Conservation (phyloP, 2,797 vertebrate genomes). For the Clamator glandarius region DNA sequence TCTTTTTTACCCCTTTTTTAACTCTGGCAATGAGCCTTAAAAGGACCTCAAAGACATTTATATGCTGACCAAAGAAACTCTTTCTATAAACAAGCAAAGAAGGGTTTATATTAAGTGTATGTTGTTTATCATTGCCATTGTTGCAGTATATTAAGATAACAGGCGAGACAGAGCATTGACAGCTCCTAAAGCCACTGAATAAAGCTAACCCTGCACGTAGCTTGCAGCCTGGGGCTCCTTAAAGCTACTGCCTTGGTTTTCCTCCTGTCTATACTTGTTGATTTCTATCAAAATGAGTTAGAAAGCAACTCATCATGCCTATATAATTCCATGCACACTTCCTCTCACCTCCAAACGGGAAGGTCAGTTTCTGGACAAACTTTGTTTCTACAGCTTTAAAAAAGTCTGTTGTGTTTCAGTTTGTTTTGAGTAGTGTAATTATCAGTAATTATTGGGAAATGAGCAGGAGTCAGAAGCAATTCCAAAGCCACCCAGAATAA, state of each 20-base stretch:
- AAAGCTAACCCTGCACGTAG: conserved; percentile 28
- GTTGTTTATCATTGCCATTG: conserved; percentile 65
- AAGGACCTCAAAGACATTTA: conserved; percentile 36
- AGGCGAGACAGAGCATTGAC: conserved; percentile 37
- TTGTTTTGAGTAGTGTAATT: conserved; percentile 77
- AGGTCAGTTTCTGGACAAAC: conserved; percentile 76
- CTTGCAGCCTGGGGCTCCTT: conserved; percentile 28
- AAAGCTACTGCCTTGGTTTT: conserved; percentile 34
- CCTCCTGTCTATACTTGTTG: conserved; percentile 58
- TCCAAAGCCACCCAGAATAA: conserved; percentile 78
- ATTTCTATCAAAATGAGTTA: conserved; percentile 72
- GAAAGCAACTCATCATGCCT: conserved; percentile 64
- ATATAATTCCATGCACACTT: conserved; percentile 70
- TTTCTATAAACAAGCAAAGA: conserved; percentile 62
- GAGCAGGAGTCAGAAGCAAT: conserved; percentile 76
- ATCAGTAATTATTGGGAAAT: conserved; percentile 82
- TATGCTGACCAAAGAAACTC: conserved; percentile 63
- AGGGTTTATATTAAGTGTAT: conserved; percentile 57
- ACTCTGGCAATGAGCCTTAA: conserved; percentile 40
- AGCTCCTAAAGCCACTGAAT: conserved; percentile 44
- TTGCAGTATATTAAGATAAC: conserved; percentile 66
- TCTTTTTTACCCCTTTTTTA: not conserved
- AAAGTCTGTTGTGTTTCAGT: conserved; percentile 75
- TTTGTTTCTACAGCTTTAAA: conserved; percentile 72
- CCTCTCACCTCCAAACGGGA: conserved; percentile 77